These are phyloP conservation scores for Eptesicus fuscus DNA, from an alignment of 2,113 vertebrate genomes.

Conservation along the genomic window DNA sequence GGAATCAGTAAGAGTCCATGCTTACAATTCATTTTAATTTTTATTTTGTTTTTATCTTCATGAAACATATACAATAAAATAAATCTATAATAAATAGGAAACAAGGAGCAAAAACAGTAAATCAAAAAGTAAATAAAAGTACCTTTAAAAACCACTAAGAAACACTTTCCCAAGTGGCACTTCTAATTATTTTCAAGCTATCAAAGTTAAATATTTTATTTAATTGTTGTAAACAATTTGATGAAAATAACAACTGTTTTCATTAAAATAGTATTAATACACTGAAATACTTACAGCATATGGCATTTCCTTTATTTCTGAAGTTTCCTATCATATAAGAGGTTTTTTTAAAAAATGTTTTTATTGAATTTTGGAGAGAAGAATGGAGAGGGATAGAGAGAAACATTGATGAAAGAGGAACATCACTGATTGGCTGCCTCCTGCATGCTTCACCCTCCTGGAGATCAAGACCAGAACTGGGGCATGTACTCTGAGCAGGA, in stretches of 20 bases:
- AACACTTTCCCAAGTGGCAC: fast-evolving
- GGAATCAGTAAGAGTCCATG: constrained; percentile 5
- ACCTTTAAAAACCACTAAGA: not conserved
- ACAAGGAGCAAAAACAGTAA: not conserved
- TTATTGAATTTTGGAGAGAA: too few relatives aligned
- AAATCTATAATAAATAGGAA: not conserved
- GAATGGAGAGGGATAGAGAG: too few relatives aligned
- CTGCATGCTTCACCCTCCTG: too few relatives aligned
- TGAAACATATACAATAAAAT: constrained; percentile 3
- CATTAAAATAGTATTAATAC: not conserved
- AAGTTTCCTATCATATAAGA: not conserved
- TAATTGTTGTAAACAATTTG: not conserved
- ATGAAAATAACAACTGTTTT: not conserved
- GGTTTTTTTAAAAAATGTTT: too few relatives aligned
- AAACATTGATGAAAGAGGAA: too few relatives aligned
- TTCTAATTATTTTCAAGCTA: not conserved
- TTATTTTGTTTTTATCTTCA: constrained; percentile 61
- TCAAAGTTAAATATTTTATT: not conserved
- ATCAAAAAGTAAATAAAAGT: not conserved
- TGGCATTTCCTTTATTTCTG: not conserved
- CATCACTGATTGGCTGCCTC: too few relatives aligned
- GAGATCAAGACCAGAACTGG: too few relatives aligned
- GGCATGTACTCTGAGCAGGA: too few relatives aligned
- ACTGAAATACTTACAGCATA: not conserved
- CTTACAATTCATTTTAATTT: constrained; percentile 46